phyloP scores from a whole-genome alignment of 2,113 vertebrate species.

The Panthera leo region DNA sequence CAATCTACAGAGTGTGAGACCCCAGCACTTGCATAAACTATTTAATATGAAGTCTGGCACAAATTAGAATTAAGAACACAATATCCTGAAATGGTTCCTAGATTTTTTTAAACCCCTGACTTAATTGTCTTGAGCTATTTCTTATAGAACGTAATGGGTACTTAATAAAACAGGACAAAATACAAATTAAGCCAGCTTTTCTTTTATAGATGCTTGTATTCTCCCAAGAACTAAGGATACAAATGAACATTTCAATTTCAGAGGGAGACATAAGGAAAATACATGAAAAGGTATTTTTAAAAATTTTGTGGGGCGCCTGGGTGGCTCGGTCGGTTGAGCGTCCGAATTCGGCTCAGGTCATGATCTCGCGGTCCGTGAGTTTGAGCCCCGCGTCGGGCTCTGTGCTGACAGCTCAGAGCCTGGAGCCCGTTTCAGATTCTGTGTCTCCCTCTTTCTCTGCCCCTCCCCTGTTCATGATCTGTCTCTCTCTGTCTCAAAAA shows the following conservation, averaged over 20 bases:
- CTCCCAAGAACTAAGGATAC: background rate
- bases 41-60: background rate
- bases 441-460: too few species aligned
- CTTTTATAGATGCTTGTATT: conserved; percentile 30
- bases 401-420: too few species aligned
- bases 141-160: background rate
- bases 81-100: background rate
- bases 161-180: conserved; percentile 51
- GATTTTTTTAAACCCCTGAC: background rate
- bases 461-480: too few species aligned
- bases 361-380: too few species aligned
- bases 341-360: too few species aligned
- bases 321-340: too few species aligned
- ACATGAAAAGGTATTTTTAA: background rate
- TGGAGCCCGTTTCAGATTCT: too few species aligned
- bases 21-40: background rate
- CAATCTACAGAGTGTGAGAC: background rate
- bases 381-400: too few species aligned
- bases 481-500: too few species aligned
- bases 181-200: background rate
- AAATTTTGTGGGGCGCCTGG: too few species aligned
- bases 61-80: background rate
- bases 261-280: background rate
- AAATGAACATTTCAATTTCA: background rate
- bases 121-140: conserved; percentile 33